phyloP scores from a whole-genome alignment of 2,888 invertebrate genomes.

The Lasioglossum lativentre region DNA sequence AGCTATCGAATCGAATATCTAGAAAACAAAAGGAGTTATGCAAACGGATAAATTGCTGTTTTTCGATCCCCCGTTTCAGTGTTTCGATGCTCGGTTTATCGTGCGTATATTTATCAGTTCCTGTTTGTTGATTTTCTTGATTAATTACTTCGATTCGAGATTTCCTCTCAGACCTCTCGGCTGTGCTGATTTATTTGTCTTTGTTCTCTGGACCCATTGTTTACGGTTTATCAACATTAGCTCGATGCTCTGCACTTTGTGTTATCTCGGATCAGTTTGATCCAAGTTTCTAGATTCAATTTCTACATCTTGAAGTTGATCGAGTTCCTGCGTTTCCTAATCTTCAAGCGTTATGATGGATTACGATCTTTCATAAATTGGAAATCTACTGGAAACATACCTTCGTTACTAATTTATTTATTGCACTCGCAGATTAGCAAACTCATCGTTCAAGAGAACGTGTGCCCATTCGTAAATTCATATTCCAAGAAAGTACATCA shows the following conservation, averaged over 20 bases:
- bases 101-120: background rate
- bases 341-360: background rate
- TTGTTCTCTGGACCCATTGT: background rate
- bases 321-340: background rate
- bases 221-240: background rate
- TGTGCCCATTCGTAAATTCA: too few species aligned
- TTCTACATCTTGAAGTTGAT: background rate
- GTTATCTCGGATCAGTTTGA: background rate
- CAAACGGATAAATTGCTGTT: background rate
- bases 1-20: background rate
- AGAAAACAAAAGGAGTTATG: background rate
- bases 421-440: too few species aligned
- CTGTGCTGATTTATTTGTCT: background rate
- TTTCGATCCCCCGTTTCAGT: background rate
- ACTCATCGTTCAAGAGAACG: too few species aligned
- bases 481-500: too few species aligned
- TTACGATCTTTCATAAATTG: background rate
- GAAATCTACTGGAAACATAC: background rate
- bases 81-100: background rate
- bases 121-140: background rate
- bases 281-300: background rate
- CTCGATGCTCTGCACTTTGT: background rate
- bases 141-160: background rate
- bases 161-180: too few species aligned
- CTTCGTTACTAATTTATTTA: background rate